Base-by-base conservation (phyloP, 1,140 invertebrate genomes). In the Drosophila nigrodunni region DNA sequence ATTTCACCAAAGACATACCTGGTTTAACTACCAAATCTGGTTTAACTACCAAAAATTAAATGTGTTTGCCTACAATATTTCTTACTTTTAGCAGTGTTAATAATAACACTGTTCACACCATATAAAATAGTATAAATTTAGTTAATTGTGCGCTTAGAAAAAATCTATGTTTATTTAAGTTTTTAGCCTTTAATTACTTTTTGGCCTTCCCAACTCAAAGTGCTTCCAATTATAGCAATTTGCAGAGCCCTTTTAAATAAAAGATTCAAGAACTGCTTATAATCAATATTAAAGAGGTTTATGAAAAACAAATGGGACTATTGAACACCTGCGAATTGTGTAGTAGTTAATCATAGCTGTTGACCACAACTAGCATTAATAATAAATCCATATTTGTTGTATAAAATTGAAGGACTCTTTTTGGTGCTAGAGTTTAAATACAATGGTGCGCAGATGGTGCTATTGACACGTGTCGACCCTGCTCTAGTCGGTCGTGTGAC, bases 211-310 rank as follows among this genome's bases (percentile, higher is more conserved):
- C 39, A n/a, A 41, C 39, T 41, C 39, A 2, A 21, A 41, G 11
- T n/a, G 8, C 39, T 5, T 5, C 3, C 25, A 6, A 30, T 30
- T 30, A 6, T 6, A 30, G 35, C 7, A 46, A 49, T 21, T 21
- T 21, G 18, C 18, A 21, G 18, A 0, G 2, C 18, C 18, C 18
- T 21, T 21, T 21, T 21, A 21, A 21, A 21, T 21, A 21, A 21
- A 21, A 21, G 18, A 21, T 21, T 21, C 1, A 2, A 21, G 18
- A 0, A 21, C 18, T 49, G 71, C 47, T 67, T 46, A 13, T 43
- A 34, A 83, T 83, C 60, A 83, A 83, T 78, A 73, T 74, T 69
- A 73, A 59, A 65, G 57, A 64, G 44, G 18, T 25, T 25, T 37
- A 52, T 34, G 21, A 41, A 64, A 54, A 50, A 15, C n/a, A 9